Percentiles rank a stretch among this genome's conserved stretches.
These are phyloP conservation scores for Rallus limicola DNA, from an alignment of 2,113 vertebrate genomes.

Conservation along the genomic window DNA sequence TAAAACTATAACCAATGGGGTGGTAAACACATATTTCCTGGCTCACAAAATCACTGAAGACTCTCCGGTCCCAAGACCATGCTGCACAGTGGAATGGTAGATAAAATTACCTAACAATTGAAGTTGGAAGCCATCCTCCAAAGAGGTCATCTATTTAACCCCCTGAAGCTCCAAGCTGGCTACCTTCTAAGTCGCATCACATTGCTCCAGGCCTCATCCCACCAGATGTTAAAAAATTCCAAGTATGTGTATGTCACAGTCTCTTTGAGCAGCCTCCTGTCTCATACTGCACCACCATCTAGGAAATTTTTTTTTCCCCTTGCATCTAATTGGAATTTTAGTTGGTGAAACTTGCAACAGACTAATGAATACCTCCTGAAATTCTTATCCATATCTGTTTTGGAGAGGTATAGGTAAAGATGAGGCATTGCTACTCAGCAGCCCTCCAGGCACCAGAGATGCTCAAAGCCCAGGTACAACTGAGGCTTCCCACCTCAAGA, in stretches of 20 bases:
- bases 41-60: neutral
- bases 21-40: neutral
- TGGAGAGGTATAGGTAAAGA: neutral
- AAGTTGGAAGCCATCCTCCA: neutral
- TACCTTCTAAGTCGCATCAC: neutral
- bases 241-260: neutral
- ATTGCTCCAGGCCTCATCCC: neutral
- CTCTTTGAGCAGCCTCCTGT: neutral
- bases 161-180: neutral
- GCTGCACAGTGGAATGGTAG: neutral
- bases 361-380: neutral
- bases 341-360: neutral
- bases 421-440: neutral
- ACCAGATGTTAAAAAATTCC: neutral
- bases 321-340: neutral
- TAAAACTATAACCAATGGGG: neutral
- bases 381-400: neutral
- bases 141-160: neutral
- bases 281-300: neutral
- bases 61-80: accelerated
- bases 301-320: neutral
- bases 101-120: neutral
- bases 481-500: neutral
- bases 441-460: neutral
- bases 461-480: neutral